Evolutionary conservation across 2,888 invertebrate genomes (phyloP).

Genomic region (Cistogaster globosa): DNA sequence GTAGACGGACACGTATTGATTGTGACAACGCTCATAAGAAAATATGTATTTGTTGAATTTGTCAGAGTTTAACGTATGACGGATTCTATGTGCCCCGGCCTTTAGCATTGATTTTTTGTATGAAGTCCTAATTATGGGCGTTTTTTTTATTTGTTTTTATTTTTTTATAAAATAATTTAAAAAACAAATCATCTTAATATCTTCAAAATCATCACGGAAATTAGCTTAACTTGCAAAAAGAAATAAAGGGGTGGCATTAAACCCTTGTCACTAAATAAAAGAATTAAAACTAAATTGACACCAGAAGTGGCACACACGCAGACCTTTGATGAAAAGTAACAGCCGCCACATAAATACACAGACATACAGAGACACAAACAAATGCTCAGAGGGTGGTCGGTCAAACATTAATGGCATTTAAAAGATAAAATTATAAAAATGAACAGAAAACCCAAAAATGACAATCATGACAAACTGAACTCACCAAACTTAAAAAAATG

Average conservation of each 20-base stretch:
- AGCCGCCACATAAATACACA: slow-evolving; percentile 7
- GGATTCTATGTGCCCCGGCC: too few relatives aligned
- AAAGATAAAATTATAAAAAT: slow-evolving; percentile 56
- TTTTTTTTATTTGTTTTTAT: slow-evolving; percentile 4
- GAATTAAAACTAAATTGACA: slow-evolving; percentile 61
- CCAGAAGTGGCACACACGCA: slow-evolving; percentile 58
- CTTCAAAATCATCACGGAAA: slow-evolving; percentile 64
- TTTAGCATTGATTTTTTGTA: background rate
- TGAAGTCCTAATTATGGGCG: slow-evolving; percentile 46
- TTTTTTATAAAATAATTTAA: background rate
- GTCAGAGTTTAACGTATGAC: too few relatives aligned
- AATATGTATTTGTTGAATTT: too few relatives aligned
- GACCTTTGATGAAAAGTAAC: slow-evolving; percentile 27
- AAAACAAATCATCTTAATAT: slow-evolving; percentile 59
- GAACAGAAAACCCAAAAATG: slow-evolving; percentile 28
- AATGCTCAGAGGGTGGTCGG: slow-evolving; percentile 69
- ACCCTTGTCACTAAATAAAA: slow-evolving; percentile 68
- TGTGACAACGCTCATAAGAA: too few relatives aligned
- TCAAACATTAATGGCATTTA: slow-evolving; percentile 67
- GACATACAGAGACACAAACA: background rate
- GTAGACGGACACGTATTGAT: too few relatives aligned
- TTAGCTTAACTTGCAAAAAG: slow-evolving; percentile 38
- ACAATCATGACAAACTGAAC: slow-evolving; percentile 49
- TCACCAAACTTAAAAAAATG: slow-evolving; percentile 56
- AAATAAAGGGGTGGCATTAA: slow-evolving; percentile 62